Percentiles rank a stretch among this genome's conserved stretches.
Conservation (phyloP, 2,113 vertebrate species). For the Calonectris borealis region DNA sequence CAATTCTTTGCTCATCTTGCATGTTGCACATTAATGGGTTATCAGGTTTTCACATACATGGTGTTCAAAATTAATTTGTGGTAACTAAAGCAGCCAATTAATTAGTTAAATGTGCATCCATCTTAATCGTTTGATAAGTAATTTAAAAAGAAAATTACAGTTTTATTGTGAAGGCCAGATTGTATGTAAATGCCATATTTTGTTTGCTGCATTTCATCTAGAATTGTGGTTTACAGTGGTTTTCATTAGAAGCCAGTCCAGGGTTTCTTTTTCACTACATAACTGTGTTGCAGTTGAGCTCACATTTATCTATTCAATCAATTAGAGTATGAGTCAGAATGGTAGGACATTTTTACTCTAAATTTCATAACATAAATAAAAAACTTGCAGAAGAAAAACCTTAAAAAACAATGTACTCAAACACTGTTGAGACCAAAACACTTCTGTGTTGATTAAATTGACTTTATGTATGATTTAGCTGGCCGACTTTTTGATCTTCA, state of each 20-base stretch:
- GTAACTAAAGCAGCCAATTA: constrained; percentile 13
- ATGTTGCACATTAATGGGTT: neutral
- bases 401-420: neutral
- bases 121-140: neutral
- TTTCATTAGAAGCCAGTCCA: neutral
- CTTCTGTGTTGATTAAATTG: neutral
- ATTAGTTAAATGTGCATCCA: neutral
- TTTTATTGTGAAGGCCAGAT: neutral
- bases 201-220: neutral
- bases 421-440: neutral
- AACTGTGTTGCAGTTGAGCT: neutral
- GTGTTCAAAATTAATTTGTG: neutral
- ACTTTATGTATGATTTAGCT: neutral
- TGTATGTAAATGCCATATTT: neutral
- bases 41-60: neutral
- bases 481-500: neutral
- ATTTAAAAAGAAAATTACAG: neutral
- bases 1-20: neutral
- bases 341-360: neutral
- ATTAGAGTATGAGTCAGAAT: neutral
- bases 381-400: neutral
- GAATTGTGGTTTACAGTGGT: neutral
- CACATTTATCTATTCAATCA: neutral
- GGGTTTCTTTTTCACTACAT: neutral
- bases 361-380: neutral